Conservation (phyloP, 2,797 vertebrate genomes). For the Melanotaenia nigrans region DNA sequence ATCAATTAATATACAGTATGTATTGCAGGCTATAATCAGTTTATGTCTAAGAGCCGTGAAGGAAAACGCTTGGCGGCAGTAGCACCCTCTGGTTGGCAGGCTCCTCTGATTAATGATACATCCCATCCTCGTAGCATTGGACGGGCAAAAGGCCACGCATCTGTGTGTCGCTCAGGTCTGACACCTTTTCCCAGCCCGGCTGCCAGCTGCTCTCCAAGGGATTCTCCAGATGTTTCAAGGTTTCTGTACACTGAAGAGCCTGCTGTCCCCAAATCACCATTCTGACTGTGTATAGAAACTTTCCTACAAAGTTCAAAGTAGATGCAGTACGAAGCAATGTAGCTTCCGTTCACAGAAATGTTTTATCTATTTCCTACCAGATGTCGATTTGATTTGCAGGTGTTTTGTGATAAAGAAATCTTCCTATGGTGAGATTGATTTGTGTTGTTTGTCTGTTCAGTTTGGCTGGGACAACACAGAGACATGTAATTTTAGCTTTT, state of each 20-base stretch:
- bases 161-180: slow-evolving; percentile 79
- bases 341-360: slow-evolving; percentile 11
- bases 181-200: slow-evolving; percentile 70
- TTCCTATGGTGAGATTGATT: slow-evolving; percentile 57
- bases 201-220: slow-evolving; percentile 67
- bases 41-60: slow-evolving; percentile 28
- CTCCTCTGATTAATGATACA: slow-evolving; percentile 78
- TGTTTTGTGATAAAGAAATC: slow-evolving; percentile 52
- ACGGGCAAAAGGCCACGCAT: slow-evolving; percentile 71
- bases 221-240: slow-evolving; percentile 81
- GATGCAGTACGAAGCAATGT: slow-evolving; percentile 5
- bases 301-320: slow-evolving; percentile 48
- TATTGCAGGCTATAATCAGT: slow-evolving; percentile 24
- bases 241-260: slow-evolving; percentile 41
- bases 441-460: slow-evolving; percentile 33
- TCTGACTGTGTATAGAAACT: slow-evolving; percentile 60
- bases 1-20: slow-evolving; percentile 50
- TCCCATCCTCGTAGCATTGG: slow-evolving; percentile 58
- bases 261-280: slow-evolving; percentile 52
- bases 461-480: slow-evolving; percentile 39
- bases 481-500: slow-evolving; percentile 59
- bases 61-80: slow-evolving; percentile 63
- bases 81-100: slow-evolving; percentile 59
- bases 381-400: slow-evolving; percentile 38
- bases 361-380: slow-evolving; percentile 49